These are phyloP conservation scores for Remorina albescens DNA, from an alignment of 2,797 vertebrate genomes.

Conservation along the genomic window DNA sequence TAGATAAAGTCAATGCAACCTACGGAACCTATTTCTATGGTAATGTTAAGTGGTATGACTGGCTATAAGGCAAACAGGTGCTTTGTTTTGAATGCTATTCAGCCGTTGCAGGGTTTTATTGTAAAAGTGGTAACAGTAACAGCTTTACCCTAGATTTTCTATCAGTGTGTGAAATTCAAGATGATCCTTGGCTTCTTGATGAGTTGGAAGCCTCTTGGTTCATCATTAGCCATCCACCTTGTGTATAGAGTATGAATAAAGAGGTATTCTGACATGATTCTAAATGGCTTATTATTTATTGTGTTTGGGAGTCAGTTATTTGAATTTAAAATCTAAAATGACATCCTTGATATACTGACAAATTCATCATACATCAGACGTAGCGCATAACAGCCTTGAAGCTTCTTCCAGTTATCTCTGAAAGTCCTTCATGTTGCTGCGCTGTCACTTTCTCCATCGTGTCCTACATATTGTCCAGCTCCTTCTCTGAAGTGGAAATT, in stretches of 20 bases:
- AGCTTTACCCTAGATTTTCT: background rate
- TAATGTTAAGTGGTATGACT: background rate
- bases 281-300: background rate
- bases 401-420: background rate
- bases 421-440: background rate
- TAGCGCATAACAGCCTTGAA: background rate
- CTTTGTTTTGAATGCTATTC: background rate
- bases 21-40: no score
- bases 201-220: no score
- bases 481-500: constrained; percentile 10
- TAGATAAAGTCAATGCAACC: no score
- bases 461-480: background rate
- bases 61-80: no score
- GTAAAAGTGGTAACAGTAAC: background rate
- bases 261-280: background rate
- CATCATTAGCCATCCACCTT: background rate
- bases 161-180: constrained; percentile 1
- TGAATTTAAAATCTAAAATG: background rate
- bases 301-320: background rate
- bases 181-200: background rate
- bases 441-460: background rate
- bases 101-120: background rate
- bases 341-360: background rate
- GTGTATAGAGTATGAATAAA: background rate
- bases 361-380: background rate